phyloP scores from a whole-genome alignment of 2,888 invertebrate genomes.

The Dicycla oo region DNA sequence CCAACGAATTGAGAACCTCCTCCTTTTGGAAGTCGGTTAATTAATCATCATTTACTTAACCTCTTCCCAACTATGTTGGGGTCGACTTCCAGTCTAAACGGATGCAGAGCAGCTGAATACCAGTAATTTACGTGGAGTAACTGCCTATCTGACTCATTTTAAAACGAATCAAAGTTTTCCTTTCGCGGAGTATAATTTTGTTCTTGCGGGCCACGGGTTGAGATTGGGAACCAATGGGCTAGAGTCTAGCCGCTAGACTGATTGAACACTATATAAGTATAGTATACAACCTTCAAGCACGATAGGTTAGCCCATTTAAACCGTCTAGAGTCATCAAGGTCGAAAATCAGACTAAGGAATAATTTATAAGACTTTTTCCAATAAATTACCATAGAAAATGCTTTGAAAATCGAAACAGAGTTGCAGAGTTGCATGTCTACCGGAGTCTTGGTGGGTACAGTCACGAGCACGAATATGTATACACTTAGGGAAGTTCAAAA shows the following conservation, averaged over 20 bases:
- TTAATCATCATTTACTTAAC: no score
- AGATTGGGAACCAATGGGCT: background rate
- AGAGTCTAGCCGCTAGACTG: no score
- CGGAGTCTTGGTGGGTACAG: background rate
- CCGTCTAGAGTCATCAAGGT: slow-evolving; percentile 36
- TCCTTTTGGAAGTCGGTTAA: no score
- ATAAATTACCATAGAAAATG: background rate
- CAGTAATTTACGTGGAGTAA: background rate
- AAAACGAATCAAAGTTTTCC: background rate
- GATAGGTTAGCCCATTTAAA: slow-evolving; percentile 8
- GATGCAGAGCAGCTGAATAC: background rate
- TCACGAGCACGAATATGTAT: no score
- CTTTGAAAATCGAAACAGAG: background rate
- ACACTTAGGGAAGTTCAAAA: no score
- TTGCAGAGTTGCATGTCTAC: background rate
- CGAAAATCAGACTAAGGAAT: background rate
- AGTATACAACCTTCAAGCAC: slow-evolving; percentile 14
- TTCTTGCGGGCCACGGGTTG: background rate
- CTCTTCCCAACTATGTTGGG: no score
- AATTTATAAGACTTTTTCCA: slow-evolving; percentile 9
- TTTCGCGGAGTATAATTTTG: background rate
- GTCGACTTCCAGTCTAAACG: background rate
- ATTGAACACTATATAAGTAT: background rate
- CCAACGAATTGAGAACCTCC: no score
- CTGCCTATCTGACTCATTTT: background rate